phyloP scores from a whole-genome alignment of 2,888 invertebrate genomes.

The Amphipyra berbera region DNA sequence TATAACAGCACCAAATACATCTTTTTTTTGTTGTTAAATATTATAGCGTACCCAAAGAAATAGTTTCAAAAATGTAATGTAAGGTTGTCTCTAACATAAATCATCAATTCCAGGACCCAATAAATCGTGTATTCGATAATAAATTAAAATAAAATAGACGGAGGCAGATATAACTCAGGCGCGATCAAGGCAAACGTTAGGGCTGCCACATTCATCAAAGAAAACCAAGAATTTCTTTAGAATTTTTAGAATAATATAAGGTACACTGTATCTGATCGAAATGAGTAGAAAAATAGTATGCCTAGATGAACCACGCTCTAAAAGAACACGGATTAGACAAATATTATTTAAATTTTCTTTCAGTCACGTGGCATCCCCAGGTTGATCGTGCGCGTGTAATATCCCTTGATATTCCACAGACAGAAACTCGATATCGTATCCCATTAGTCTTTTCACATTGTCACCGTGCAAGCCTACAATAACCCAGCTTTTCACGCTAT shows the following conservation, averaged over 20 bases:
- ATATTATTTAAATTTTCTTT: neutral
- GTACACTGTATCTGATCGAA: too few relatives aligned
- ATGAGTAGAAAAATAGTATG: neutral
- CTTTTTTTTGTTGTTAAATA: neutral
- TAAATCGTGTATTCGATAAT: conserved; percentile 2
- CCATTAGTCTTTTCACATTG: conserved; percentile 66
- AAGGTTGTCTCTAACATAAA: neutral
- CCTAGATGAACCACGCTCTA: conserved; percentile 11
- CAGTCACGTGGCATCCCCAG: conserved; percentile 14
- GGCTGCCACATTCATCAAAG: conserved; percentile 32
- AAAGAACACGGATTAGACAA: neutral
- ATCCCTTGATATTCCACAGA: conserved; percentile 54
- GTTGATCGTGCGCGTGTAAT: conserved; percentile 26
- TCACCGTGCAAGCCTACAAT: conserved; percentile 55
- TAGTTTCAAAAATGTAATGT: neutral
- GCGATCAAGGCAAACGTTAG: conserved; percentile 17
- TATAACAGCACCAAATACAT: too few relatives aligned
- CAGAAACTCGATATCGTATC: conserved; percentile 57
- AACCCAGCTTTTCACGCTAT: conserved; percentile 60
- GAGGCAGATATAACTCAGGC: conserved; percentile 15
- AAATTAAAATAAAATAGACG: conserved; percentile 15
- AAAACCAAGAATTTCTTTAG: conserved; percentile 9
- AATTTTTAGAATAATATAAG: conserved; percentile 12
- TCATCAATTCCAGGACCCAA: conserved; percentile 7
- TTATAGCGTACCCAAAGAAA: neutral